Conservation (phyloP, 1,140 invertebrate species). For the Drosophila pseudoananassae region DNA sequence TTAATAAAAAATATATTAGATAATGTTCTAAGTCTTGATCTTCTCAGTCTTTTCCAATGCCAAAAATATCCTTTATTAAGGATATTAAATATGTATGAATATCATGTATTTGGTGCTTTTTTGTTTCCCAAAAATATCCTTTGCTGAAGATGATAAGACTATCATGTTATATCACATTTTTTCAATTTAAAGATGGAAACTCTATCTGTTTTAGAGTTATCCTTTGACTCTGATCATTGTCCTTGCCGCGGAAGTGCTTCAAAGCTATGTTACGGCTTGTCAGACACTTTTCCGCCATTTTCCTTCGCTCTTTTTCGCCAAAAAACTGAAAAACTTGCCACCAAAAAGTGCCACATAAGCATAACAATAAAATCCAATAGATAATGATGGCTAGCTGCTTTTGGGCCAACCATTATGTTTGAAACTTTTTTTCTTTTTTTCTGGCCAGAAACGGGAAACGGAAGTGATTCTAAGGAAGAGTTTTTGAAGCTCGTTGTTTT, state of each 20-base stretch:
- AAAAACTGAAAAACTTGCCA: constrained; percentile 19
- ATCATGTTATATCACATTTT: no score
- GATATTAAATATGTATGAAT: no score
- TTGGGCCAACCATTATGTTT: constrained; percentile 3
- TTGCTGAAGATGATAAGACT: no score
- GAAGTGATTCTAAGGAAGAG: background rate
- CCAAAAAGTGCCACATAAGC: constrained; percentile 50
- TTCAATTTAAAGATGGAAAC: no score
- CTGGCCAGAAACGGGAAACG: constrained; percentile 4
- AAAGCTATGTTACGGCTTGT: constrained; percentile 50
- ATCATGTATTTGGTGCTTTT: no score
- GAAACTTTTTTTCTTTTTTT: background rate
- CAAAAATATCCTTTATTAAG: no score
- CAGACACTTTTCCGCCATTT: constrained; percentile 35
- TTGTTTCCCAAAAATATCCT: no score
- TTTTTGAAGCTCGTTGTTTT: background rate
- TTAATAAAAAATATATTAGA: no score
- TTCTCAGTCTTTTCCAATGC: no score
- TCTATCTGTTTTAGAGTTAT: no score
- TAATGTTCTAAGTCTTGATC: no score
- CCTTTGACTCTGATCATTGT: constrained; percentile 5
- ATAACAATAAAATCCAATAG: constrained; percentile 59
- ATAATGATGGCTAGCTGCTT: constrained; percentile 10
- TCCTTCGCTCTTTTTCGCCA: background rate
- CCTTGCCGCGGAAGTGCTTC: constrained; percentile 42